Percentiles rank a stretch among this genome's conserved stretches.
Evolutionary conservation across 2,113 vertebrate genomes (phyloP).

Genomic region (Oreochromis niloticus): DNA sequence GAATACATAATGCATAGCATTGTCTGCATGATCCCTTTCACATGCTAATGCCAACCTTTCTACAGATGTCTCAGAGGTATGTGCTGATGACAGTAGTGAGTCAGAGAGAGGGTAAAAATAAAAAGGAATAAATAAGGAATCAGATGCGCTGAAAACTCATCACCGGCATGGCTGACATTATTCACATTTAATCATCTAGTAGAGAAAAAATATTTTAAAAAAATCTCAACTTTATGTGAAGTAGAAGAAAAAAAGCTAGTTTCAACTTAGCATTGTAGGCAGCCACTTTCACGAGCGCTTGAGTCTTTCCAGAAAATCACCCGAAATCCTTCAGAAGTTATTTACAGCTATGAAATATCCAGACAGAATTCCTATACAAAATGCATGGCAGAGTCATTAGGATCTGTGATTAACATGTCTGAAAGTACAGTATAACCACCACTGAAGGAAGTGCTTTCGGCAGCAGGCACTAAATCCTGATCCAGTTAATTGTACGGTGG

Average conservation of each 20-base stretch:
- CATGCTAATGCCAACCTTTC: constrained; percentile 75
- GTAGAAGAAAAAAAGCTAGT: not conserved
- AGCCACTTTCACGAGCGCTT: not conserved
- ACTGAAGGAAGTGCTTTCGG: constrained; percentile 55
- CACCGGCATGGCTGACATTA: not conserved
- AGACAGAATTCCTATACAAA: constrained; percentile 47
- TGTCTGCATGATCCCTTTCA: constrained; percentile 72
- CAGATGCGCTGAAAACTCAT: constrained; percentile 34
- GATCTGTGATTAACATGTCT: constrained; percentile 67
- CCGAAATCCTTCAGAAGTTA: constrained; percentile 39
- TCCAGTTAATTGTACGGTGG: constrained; percentile 65
- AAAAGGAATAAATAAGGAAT: constrained; percentile 30
- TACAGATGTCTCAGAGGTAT: constrained; percentile 65
- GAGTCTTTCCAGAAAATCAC: constrained; percentile 49
- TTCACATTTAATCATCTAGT: constrained; percentile 7
- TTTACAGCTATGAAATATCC: constrained; percentile 44
- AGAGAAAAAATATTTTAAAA: not conserved
- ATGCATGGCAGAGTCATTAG: constrained; percentile 64
- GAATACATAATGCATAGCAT: constrained; percentile 73
- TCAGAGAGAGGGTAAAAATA: constrained; percentile 19
- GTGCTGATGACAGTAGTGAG: constrained; percentile 42
- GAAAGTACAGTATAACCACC: constrained; percentile 46
- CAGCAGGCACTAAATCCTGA: constrained; percentile 65
- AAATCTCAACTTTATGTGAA: constrained; percentile 11
- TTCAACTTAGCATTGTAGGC: not conserved